These are phyloP conservation scores for Festucalex cinctus DNA, from an alignment of 2,113 vertebrate species.

Conservation along the genomic window DNA sequence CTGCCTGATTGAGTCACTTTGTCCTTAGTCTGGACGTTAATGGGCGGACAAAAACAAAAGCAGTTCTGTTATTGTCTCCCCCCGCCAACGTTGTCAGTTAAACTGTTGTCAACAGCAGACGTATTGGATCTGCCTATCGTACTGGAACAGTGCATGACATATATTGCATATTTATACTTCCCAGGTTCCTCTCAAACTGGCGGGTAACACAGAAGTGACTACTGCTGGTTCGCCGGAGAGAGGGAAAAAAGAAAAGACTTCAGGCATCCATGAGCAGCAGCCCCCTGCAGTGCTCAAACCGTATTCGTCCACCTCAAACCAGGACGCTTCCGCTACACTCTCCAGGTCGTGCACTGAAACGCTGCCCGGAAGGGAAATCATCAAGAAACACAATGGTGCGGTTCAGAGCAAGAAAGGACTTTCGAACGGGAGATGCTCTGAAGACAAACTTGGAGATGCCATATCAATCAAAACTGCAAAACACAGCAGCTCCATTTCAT, in stretches of 20 bases:
- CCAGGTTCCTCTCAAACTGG: conserved; percentile 68
- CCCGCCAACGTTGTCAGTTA: conserved; percentile 11
- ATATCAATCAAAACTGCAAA: conserved; percentile 79
- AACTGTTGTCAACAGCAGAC: conserved; percentile 25
- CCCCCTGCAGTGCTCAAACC: conserved; percentile 45
- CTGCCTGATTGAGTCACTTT: conserved; percentile 57
- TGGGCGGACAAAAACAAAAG: conserved; percentile 43
- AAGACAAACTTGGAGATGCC: conserved; percentile 76
- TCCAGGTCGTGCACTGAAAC: conserved; percentile 26
- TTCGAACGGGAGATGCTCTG: conserved; percentile 78
- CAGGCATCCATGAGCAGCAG: conserved; percentile 41
- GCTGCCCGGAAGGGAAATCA: conserved; percentile 66
- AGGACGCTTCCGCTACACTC: conserved; percentile 28
- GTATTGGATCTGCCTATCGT: conserved; percentile 27
- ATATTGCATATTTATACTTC: conserved; percentile 41
- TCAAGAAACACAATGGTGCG: conserved; percentile 74
- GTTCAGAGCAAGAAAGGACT: conserved; percentile 69
- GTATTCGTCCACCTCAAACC: conserved; percentile 37
- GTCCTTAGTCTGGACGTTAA: conserved; percentile 45
- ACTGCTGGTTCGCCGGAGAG: conserved; percentile 54
- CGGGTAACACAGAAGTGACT: conserved; percentile 63
- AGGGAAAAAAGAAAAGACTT: conserved; percentile 56
- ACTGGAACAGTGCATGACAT: conserved; percentile 26
- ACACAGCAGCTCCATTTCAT: conserved; percentile 37
- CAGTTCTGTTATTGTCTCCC: conserved; percentile 35